These are phyloP conservation scores for Acanthiza pusilla DNA, from an alignment of 2,797 vertebrate genomes.

Conservation along the genomic window DNA sequence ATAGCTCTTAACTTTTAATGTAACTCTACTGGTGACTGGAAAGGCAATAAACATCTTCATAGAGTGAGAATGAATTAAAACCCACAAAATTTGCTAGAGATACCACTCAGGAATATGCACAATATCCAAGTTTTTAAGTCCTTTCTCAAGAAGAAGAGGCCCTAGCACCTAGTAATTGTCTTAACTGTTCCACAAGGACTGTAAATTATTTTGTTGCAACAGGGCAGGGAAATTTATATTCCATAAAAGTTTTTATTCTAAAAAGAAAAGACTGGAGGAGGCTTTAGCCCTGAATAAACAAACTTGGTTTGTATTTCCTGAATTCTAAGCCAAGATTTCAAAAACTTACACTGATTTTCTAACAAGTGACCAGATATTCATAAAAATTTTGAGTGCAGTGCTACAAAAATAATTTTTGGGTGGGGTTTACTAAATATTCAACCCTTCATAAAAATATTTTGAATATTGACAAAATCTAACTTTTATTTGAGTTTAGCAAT, in stretches of 20 bases:
- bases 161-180: background rate
- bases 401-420: background rate
- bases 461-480: background rate
- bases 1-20: slow-evolving; percentile 8
- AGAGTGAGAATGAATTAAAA: background rate
- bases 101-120: background rate
- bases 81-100: background rate
- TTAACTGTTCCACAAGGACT: background rate
- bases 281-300: background rate
- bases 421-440: background rate
- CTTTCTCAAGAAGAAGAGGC: background rate
- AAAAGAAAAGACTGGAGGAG: background rate
- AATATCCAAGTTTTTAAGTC: background rate
- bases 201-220: background rate
- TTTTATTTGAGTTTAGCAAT: background rate
- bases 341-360: background rate
- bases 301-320: background rate
- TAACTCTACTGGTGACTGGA: slow-evolving; percentile 4
- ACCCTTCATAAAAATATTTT: background rate
- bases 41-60: background rate
- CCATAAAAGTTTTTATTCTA: background rate
- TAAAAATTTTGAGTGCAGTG: background rate
- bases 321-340: background rate
- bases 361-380: background rate
- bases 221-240: background rate